Conservation (phyloP, 1,140 invertebrate genomes). For the Diuraphis noxia region DNA sequence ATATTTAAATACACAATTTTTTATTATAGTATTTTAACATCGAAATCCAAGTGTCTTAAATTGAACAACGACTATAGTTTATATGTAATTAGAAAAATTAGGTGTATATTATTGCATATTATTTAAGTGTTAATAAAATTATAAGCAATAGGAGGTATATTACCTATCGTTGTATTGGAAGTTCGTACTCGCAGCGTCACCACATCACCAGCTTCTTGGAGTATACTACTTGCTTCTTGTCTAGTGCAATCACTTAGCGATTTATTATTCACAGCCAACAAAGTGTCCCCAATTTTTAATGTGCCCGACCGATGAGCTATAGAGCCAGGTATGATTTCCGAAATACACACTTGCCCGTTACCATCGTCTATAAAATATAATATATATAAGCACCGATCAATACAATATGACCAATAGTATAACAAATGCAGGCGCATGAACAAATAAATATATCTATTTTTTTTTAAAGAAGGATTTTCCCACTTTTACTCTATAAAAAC, state of each 20-base stretch:
- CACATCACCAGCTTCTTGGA: conserved; percentile 31
- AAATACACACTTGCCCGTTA: conserved; percentile 56
- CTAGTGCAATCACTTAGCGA: conserved; percentile 43
- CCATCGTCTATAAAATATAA: conserved; percentile 20
- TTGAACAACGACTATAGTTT: not conserved
- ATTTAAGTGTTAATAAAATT: too few species aligned
- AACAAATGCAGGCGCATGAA: not conserved
- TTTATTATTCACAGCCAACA: conserved; percentile 86
- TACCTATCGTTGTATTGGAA: not conserved
- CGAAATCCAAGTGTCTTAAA: not conserved
- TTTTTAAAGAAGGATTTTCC: too few species aligned
- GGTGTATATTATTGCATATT: not conserved
- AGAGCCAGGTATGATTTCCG: conserved; percentile 83
- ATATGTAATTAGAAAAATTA: too few species aligned
- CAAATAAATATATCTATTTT: too few species aligned
- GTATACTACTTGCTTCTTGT: conserved; percentile 52
- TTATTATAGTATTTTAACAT: too few species aligned
- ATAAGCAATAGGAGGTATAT: too few species aligned
- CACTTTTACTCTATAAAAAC: too few species aligned
- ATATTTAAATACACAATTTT: too few species aligned
- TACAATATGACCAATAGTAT: not conserved
- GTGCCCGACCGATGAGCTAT: conserved; percentile 88
- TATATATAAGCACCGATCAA: not conserved
- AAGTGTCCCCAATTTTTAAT: conserved; percentile 79
- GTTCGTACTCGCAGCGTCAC: conserved; percentile 43